These are phyloP conservation scores for Bothrops jararaca DNA, from an alignment of 2,113 vertebrate genomes.

Conservation along the genomic window DNA sequence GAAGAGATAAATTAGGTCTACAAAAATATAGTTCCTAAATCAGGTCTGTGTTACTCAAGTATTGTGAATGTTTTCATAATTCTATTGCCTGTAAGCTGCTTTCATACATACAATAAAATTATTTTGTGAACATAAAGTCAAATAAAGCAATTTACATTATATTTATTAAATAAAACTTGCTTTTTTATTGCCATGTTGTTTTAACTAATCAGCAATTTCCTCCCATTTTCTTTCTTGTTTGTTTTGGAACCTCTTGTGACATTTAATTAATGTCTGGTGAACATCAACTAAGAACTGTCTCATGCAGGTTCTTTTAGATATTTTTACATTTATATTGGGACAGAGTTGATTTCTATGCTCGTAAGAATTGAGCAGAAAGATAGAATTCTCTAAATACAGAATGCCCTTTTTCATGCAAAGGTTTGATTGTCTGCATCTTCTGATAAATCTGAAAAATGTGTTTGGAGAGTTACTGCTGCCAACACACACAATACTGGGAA, in stretches of 20 bases:
- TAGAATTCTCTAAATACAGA: background rate
- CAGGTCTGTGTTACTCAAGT: constrained; percentile 70
- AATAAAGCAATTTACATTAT: constrained; percentile 56
- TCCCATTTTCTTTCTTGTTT: background rate
- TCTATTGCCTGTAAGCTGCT: constrained; percentile 78
- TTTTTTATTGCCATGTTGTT: constrained; percentile 31
- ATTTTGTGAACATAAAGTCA: constrained; percentile 76
- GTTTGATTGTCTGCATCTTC: background rate
- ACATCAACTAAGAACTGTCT: background rate
- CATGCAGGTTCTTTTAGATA: background rate
- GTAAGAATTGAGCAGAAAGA: background rate
- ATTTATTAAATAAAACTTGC: constrained; percentile 55
- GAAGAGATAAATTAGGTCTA: constrained; percentile 40
- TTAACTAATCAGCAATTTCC: background rate
- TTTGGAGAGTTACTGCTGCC: background rate
- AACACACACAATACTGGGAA: background rate
- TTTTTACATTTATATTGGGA: background rate
- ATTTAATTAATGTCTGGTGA: background rate
- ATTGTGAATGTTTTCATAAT: constrained; percentile 75
- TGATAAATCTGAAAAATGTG: background rate
- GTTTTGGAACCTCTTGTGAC: background rate
- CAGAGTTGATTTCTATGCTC: background rate
- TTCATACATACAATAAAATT: constrained; percentile 80
- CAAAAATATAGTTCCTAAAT: constrained; percentile 60
- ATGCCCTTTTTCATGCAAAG: background rate